Base-by-base conservation (phyloP, 2,888 invertebrate genomes). In the Cinara cedri region DNA sequence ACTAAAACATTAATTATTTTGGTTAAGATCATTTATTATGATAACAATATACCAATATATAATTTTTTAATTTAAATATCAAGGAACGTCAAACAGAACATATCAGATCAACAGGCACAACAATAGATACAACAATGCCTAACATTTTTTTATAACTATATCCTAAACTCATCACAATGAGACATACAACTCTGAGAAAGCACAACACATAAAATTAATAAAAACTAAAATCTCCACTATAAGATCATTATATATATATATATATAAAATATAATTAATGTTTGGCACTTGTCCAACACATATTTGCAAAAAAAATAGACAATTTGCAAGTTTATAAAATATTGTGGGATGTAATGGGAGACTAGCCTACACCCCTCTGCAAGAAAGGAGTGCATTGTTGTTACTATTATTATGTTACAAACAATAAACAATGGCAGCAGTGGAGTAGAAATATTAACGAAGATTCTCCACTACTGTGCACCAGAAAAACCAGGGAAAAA, bases 41-140 rank as follows among this genome's bases (percentile, higher is more conserved):
- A 66, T 49, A 24, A 34, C 13, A 49, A 16, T 42, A 24, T 13
- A 78, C 55, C 78, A 70, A 62, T 68, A n/a, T 46, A 57, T 75
- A 66, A 55, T 76, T 66, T 76, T 66, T 49, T 24, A 44, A 55
- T 65, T 54, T 76, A 68, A 68, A 68, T 55, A 76, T 70, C 21
- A 78, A 78, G 78, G 78, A 78, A 78, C 78, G 70, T 78, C 62
- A 78, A 70, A 78, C 78, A 78, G 60, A 78, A 78, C 51, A 78
- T 78, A 34, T 68, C 66, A 70, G 60, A 78, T 78, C 68, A 70
- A 66, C 34, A 68, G 42, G 60, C 49, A 51, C 14, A 60, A 6
- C 70, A 16, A 2, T 21, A 51, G 34, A 26, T 4, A 62, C 19
- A 60, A 62, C 14, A 62, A 72, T 9, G 42, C 16, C 19, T 10